Percentiles rank a stretch among this genome's conserved stretches.
These are phyloP conservation scores for Telenomus remus DNA, from an alignment of 1,140 invertebrate species.

Conservation along the genomic window DNA sequence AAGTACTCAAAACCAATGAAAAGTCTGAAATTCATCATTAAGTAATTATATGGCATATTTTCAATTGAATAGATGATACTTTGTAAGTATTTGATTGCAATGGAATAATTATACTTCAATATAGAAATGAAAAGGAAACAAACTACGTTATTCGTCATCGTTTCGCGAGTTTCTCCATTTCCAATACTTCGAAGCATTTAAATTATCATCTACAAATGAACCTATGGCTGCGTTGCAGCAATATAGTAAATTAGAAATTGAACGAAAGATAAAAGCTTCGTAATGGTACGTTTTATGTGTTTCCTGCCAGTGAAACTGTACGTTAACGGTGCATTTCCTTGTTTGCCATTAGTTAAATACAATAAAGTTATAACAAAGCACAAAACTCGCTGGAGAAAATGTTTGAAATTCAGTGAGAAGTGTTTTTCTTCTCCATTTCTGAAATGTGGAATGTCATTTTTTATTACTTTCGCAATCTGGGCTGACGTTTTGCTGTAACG, in stretches of 20 bases:
- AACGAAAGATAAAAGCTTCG: constrained; percentile 34
- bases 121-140: background rate
- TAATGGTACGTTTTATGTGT: constrained; percentile 26
- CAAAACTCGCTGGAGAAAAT: background rate
- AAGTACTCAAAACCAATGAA: too few species aligned
- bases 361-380: background rate
- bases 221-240: constrained; percentile 7
- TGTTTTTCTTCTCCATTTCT: too few species aligned
- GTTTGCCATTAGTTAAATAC: constrained; percentile 16
- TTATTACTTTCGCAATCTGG: too few species aligned
- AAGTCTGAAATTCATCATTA: too few species aligned
- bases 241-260: constrained; percentile 28
- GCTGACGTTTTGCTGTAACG: too few species aligned
- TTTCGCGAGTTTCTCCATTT: too few species aligned
- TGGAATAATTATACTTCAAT: too few species aligned
- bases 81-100: too few species aligned
- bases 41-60: too few species aligned
- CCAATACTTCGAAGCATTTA: constrained; percentile 20
- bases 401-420: background rate
- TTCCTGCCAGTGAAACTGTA: constrained; percentile 10
- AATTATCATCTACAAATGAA: constrained; percentile 28
- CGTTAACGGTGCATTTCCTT: constrained; percentile 12
- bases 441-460: too few species aligned
- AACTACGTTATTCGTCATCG: background rate
- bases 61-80: too few species aligned